Conservation (phyloP, 2,113 vertebrate species). For the Campylomormyrus tamandua region DNA sequence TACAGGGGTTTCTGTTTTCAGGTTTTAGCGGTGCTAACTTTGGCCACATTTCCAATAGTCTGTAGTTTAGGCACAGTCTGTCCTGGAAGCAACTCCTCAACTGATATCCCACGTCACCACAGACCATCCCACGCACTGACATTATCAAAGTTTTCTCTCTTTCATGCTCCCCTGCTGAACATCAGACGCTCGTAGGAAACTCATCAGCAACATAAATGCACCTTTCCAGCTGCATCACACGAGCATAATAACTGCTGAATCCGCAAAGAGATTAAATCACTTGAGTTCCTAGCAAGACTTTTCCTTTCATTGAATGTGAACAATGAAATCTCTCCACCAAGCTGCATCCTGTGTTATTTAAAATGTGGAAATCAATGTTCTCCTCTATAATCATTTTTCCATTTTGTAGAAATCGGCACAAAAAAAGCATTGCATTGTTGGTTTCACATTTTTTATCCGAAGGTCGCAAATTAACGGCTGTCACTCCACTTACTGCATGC, state of each 20-base stretch:
- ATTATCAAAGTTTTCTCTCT: background rate
- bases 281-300: constrained; percentile 62
- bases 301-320: constrained; percentile 76
- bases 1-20: background rate
- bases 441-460: background rate
- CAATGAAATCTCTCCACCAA: constrained; percentile 69
- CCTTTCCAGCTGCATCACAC: constrained; percentile 47
- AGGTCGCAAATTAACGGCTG: background rate
- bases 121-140: background rate
- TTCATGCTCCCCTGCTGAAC: constrained; percentile 3
- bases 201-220: constrained; percentile 52
- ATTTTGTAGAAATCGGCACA: constrained; percentile 12
- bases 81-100: background rate
- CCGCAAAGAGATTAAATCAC: constrained; percentile 64
- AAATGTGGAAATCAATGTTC: constrained; percentile 47
- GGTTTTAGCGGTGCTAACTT: background rate
- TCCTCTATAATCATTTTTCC: constrained; percentile 20
- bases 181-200: constrained; percentile 23
- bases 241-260: constrained; percentile 63
- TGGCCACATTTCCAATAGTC: background rate
- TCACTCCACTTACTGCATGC: background rate
- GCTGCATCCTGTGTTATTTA: constrained; percentile 61
- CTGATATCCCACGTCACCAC: background rate
- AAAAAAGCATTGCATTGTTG: constrained; percentile 12
- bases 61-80: background rate